These are phyloP conservation scores for Planiliza haematocheilus DNA, from an alignment of 2,113 vertebrate genomes.

Conservation along the genomic window DNA sequence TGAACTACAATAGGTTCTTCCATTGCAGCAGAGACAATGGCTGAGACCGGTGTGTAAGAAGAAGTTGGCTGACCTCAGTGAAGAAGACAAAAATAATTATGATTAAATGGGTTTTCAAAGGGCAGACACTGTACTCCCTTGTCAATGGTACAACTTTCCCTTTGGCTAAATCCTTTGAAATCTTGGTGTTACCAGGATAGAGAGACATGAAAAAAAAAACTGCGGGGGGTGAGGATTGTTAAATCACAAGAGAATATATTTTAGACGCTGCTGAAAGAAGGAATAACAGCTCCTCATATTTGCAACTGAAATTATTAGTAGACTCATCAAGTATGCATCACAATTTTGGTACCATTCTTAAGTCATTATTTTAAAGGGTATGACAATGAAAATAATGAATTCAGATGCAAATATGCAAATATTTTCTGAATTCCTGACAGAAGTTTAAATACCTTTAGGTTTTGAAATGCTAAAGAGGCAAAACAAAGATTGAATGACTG, in stretches of 20 bases:
- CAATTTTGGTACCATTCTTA: too few relatives aligned
- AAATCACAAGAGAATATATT: slow-evolving; percentile 35
- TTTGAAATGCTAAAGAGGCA: too few relatives aligned
- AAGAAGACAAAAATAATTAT: slow-evolving; percentile 42
- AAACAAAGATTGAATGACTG: too few relatives aligned
- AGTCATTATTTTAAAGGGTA: too few relatives aligned
- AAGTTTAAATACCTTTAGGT: too few relatives aligned
- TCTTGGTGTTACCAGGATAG: slow-evolving; percentile 6
- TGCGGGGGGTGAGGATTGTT: not conserved
- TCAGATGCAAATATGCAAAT: too few relatives aligned
- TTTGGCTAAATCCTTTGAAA: slow-evolving; percentile 55
- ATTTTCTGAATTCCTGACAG: too few relatives aligned
- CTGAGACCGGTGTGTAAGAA: slow-evolving; percentile 25
- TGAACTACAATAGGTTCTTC: not conserved
- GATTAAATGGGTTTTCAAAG: slow-evolving; percentile 52
- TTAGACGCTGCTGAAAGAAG: slow-evolving; percentile 16
- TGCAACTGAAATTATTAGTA: not conserved
- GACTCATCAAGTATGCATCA: not conserved
- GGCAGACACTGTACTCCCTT: slow-evolving; percentile 28
- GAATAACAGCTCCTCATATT: too few relatives aligned
- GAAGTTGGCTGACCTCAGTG: slow-evolving; percentile 29
- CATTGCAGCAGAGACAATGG: slow-evolving; percentile 6
- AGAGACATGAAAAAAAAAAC: slow-evolving; percentile 5
- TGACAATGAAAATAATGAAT: too few relatives aligned
- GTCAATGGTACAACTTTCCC: slow-evolving; percentile 24